Evolutionary conservation across 1,140 invertebrate species (phyloP), one percentile per base, ranked within the genome.

Genomic region (Littorina saxatilis): DNA sequence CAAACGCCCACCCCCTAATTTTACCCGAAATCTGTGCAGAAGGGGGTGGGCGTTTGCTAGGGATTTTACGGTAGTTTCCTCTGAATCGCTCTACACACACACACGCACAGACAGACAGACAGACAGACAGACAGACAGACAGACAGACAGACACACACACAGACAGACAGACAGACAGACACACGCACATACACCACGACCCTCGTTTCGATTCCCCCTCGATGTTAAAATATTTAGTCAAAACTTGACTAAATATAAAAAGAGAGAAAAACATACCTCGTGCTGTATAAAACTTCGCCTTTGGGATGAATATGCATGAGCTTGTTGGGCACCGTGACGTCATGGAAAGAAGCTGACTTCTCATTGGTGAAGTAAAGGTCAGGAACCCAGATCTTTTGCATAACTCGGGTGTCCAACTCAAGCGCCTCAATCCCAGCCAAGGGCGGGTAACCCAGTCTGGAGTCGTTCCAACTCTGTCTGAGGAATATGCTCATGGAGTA

Each of bases 371-470:
- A 95, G 88, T 95, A 95, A 2, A 95, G 93, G 87, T 95, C 95
- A 0, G 95, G 95, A 78, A 95, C 94, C 95, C 95, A 95, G 76
- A 95, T 94, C 63, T 92, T 91, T 83, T 94, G 70, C 98, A 90
- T 96, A 96, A 93, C 98, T 97, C 91, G 97, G 94, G 82, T 97
- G 98, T 92, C 98, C 15, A 90, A 80, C 76, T 89, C 87, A 3
- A 90, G 63, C 0, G 83, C 72, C 32, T 58, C 50, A 17, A 88
- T 55, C 13, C 83, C 80, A 1, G 83, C 76, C 2, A 88, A 47
- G 32, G 58, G 55, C 2, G 66, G 66, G 61, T 88, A 89, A 13
- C 37, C 32, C 15, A 90, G 82, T 39, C 89, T 79, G 50, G 75
- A 76, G 35, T 89, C 89, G 13, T 81, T 74, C 89, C 89, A 90